Conservation (phyloP, 1,140 invertebrate species). For the Glossosoma conforme region DNA sequence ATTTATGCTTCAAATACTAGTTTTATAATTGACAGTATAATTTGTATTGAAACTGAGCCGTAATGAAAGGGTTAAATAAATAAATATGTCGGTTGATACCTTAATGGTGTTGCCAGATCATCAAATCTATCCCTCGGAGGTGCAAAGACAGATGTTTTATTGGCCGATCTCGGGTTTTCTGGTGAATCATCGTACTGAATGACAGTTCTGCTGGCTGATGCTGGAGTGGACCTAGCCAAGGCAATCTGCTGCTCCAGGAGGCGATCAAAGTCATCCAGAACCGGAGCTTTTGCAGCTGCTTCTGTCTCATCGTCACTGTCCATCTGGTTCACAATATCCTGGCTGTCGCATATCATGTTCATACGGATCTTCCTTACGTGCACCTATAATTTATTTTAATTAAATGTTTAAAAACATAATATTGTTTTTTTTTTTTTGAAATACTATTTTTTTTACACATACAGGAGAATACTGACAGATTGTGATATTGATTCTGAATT, state of each 20-base stretch:
- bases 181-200: slow-evolving; percentile 3
- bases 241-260: slow-evolving; percentile 46
- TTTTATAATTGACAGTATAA: too few species aligned
- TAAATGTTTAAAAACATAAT: slow-evolving; percentile 1
- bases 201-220: slow-evolving; percentile 1
- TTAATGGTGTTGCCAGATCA: too few species aligned
- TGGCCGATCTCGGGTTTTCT: neutral
- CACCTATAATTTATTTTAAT: too few species aligned
- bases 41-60: too few species aligned
- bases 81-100: too few species aligned
- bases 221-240: slow-evolving; percentile 27
- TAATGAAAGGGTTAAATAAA: too few species aligned
- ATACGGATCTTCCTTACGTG: slow-evolving; percentile 45
- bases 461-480: neutral
- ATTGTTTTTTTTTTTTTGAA: neutral
- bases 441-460: neutral
- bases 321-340: slow-evolving; percentile 37
- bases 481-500: neutral
- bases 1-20: too few species aligned
- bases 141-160: too few species aligned
- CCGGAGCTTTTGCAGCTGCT: slow-evolving; percentile 19
- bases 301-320: slow-evolving; percentile 45
- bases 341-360: slow-evolving; percentile 39
- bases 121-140: too few species aligned
- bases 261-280: slow-evolving; percentile 45